A percentile compares a stretch with the other conserved stretches of the same genome.
Conservation (phyloP, 2,113 vertebrate species). For the Anhinga rufa region DNA sequence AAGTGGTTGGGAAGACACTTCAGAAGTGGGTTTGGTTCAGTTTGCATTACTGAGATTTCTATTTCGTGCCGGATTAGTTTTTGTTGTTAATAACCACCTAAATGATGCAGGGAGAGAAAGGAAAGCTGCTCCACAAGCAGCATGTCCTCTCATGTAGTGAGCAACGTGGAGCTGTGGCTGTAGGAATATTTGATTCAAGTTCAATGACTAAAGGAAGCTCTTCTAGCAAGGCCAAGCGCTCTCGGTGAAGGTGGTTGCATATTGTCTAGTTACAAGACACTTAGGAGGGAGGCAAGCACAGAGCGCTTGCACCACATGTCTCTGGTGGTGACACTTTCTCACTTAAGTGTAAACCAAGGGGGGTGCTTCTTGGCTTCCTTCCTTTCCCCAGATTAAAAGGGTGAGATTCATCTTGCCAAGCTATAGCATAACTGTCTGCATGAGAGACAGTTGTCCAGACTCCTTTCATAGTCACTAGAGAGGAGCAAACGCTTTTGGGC, state of each 20-base stretch:
- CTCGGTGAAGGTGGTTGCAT: not conserved
- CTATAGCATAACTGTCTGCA: not conserved
- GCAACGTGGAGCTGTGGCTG: not conserved
- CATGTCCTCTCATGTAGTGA: accelerated
- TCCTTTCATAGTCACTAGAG: conserved; percentile 11
- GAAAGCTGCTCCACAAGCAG: not conserved
- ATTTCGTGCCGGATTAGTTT: not conserved
- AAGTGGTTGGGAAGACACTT: not conserved
- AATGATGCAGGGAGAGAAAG: not conserved
- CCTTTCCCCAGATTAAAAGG: not conserved
- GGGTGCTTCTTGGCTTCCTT: not conserved
- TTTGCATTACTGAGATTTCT: not conserved
- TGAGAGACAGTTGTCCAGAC: not conserved
- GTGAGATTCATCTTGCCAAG: not conserved
- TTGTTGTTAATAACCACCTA: not conserved
- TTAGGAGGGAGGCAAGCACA: not conserved
- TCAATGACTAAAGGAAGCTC: not conserved
- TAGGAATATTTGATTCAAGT: not conserved
- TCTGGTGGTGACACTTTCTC: not conserved
- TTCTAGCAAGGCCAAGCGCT: not conserved
- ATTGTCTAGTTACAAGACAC: not conserved
- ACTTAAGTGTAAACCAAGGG: accelerated
- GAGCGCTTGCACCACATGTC: not conserved
- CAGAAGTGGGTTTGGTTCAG: not conserved
- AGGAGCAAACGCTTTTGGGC: not conserved